Evolutionary conservation across 2,797 vertebrate species (phyloP), one percentile per base, ranked within the genome.

Genomic region (Argentina silus): DNA sequence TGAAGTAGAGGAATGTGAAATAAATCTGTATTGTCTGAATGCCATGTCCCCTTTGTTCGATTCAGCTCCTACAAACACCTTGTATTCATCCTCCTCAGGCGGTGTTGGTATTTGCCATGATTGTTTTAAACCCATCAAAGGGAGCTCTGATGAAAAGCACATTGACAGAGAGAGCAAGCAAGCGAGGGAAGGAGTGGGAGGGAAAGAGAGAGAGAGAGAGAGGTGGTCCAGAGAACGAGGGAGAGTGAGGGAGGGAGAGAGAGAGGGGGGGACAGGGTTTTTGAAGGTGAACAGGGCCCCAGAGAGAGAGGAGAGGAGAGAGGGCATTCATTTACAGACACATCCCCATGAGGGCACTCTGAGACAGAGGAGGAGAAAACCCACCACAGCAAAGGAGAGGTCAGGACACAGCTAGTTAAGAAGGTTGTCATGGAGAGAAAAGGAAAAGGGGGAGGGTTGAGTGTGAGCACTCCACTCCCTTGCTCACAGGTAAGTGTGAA

Each of bases 401-500:
- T 50, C 55, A 87, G 81, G 77, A 78, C 70, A 64, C 3, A 6
- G 14, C 10, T 2, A 45, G 3, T 48, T 50, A 19, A 57, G 51
- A 45, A 44, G 53, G 51, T n/a, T 19, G 17, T 43, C 23, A 70
- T 43, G 73, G 61, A 71, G 51, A 70, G 36, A 7, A 3, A 65
- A 60, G 70, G 12, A 17, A 45, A 12, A 19, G 81, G 84, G 86
- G 89, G 84, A 78, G 76, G 81, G 85, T 77, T 51, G 61, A 51
- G 43, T 68, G 67, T 36, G 67, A 67, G 45, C 53, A 70, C 55
- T 81, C 73, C 70, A 77, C 81, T 55, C 21, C 51, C 53, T 73
- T 81, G 73, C 82, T 93, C 81, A 69, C 90, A 87, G 85, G 80
- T 88, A 88, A 65, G 85, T 92, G 91, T 88, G 88, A 90, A 91